phyloP scores from a whole-genome alignment of 2,113 vertebrate species.

The Nibea coibor region DNA sequence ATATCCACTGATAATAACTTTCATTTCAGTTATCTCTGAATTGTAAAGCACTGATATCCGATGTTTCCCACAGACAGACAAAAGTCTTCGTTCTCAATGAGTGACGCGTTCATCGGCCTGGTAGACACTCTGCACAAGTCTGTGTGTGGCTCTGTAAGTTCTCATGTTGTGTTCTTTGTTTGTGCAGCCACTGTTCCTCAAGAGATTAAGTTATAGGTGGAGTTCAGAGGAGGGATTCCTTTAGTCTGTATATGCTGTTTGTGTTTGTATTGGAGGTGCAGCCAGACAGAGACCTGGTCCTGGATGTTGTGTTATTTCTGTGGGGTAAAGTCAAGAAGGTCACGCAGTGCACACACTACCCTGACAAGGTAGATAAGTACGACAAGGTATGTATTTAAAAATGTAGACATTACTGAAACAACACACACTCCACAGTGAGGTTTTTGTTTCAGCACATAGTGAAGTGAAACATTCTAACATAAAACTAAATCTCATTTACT shows the following conservation, averaged over 20 bases:
- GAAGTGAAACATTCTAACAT: background rate
- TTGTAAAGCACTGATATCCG: background rate
- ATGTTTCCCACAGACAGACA: conserved; percentile 51
- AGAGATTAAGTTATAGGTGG: background rate
- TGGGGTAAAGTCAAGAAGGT: conserved; percentile 89
- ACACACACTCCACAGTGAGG: background rate
- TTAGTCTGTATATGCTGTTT: background rate
- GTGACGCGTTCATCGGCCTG: conserved; percentile 82
- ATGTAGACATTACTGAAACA: background rate
- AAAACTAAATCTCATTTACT: background rate
- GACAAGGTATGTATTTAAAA: conserved; percentile 78
- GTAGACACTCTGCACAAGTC: conserved; percentile 83
- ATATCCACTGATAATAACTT: background rate
- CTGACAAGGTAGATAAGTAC: conserved; percentile 77
- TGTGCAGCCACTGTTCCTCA: background rate
- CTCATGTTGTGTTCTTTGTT: conserved; percentile 10
- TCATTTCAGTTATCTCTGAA: background rate
- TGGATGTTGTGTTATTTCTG: conserved; percentile 86
- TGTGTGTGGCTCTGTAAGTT: conserved; percentile 85
- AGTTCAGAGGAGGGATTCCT: background rate
- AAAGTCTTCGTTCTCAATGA: conserved; percentile 48
- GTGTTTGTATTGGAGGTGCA: conserved; percentile 79
- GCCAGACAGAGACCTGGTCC: conserved; percentile 87
- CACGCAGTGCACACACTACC: conserved; percentile 78
- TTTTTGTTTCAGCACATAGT: background rate